phyloP scores from a whole-genome alignment of 2,888 invertebrate genomes.

The Mongoloraphidia duomilia region DNA sequence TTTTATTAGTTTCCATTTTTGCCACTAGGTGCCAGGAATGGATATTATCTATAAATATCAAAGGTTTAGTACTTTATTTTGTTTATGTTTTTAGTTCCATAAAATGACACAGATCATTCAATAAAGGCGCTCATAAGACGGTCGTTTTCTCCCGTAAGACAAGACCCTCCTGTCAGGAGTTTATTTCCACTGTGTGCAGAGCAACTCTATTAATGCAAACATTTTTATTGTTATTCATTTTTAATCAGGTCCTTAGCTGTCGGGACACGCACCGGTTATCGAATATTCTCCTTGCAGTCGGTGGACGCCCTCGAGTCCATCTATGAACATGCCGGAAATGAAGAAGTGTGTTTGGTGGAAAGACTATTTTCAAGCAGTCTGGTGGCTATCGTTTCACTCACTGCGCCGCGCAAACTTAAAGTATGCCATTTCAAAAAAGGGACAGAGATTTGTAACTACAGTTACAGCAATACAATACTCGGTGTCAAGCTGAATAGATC shows the following conservation, averaged over 20 bases:
- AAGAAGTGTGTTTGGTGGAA: conserved; percentile 86
- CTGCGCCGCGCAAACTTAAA: conserved; percentile 80
- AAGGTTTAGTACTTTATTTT: too few species aligned
- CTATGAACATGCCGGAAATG: conserved; percentile 68
- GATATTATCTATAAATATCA: too few species aligned
- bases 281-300: conserved; percentile 69
- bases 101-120: too few species aligned
- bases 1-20: too few species aligned
- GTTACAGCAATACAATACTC: conserved; percentile 86
- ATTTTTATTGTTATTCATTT: background rate
- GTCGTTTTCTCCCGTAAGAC: too few species aligned
- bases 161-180: too few species aligned
- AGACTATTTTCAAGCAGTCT: conserved; percentile 93
- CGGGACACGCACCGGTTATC: conserved; percentile 82
- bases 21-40: too few species aligned
- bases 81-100: too few species aligned
- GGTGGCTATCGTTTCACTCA: conserved; percentile 85
- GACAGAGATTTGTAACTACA: conserved; percentile 95
- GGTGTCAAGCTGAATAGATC: conserved; percentile 91
- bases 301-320: conserved; percentile 81
- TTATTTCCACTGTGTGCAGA: too few species aligned
- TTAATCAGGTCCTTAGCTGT: conserved; percentile 70
- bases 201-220: too few species aligned
- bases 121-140: too few species aligned
- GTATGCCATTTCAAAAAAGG: conserved; percentile 97